Conservation (phyloP, 2,797 vertebrate species). For the Percopsis omiscomaycus region DNA sequence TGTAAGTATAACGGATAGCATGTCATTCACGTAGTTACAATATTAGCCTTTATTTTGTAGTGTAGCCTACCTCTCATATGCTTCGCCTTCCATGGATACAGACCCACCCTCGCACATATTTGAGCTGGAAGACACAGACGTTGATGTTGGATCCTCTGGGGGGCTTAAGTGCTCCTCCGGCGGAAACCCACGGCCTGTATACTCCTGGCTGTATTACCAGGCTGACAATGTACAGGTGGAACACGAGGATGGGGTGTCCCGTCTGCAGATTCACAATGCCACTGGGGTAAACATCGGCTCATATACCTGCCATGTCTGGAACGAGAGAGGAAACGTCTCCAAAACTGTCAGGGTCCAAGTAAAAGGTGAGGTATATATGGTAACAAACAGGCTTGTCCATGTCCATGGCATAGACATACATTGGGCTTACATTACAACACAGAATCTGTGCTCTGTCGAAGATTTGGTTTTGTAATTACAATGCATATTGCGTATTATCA, state of each 20-base stretch:
- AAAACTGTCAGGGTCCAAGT: slow-evolving; percentile 57
- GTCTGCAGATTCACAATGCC: slow-evolving; percentile 48
- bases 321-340: slow-evolving; percentile 36
- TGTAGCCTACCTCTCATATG: slow-evolving; percentile 6
- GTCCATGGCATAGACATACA: not conserved
- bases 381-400: not conserved
- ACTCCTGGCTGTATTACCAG: slow-evolving; percentile 56
- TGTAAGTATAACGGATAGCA: slow-evolving; percentile 63
- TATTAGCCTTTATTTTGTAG: not conserved
- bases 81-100: slow-evolving; percentile 27
- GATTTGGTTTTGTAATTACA: too few species aligned
- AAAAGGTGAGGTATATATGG: slow-evolving; percentile 50
- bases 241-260: slow-evolving; percentile 58
- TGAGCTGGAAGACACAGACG: slow-evolving; percentile 59
- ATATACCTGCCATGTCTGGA: slow-evolving; percentile 62
- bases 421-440: not conserved
- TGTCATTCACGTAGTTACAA: not conserved
- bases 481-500: too few species aligned
- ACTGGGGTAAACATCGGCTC: slow-evolving; percentile 54
- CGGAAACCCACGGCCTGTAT: slow-evolving; percentile 54
- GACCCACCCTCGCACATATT: slow-evolving; percentile 60
- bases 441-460: too few species aligned
- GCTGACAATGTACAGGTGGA: slow-evolving; percentile 44
- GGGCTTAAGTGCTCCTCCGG: slow-evolving; percentile 60
- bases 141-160: slow-evolving; percentile 38